Base-by-base conservation (phyloP, 1,140 invertebrate genomes). In the Drosophila sechellia region DNA sequence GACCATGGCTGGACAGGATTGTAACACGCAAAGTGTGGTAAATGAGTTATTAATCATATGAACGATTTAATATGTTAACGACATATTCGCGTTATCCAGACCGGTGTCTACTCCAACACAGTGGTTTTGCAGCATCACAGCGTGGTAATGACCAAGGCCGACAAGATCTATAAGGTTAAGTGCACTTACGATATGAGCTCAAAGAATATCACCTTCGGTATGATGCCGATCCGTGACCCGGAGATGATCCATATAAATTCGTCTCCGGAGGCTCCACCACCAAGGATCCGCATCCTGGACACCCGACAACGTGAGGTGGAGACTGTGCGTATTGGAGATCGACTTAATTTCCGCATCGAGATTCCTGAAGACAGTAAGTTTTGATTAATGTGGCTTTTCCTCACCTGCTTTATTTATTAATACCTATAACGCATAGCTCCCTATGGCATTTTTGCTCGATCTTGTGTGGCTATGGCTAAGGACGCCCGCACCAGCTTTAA, bases 161-260 rank as follows among this genome's bases (percentile, higher is more conserved):
- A 98, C 92, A 98, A 98, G 92, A 98, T 98, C 79, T 98, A 98
- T 94, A 98, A 98, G 93, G 97, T 98, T 37, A 97, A 98, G 89
- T 98, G 98, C 90, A 98, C 97, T 0, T 98, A 98, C 91, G 98
- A 98, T 92, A 98, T 98, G 95, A 97, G 97, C 54, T 98, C 97
- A 1, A 97, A 98, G 94, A 98, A 98, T 92, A 98, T 98, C 65
- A 98, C 97, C 10, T 98, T 98, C 93, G 97, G 97, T 93, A 98
- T 98, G 97, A 97, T 98, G 96, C 97, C 97, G 55, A 98, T 98
- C 91, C 96, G 96, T 92, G 97, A 98, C 93, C 97, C 97, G 43
- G 97, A 98, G 91, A 98, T 97, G 95, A 98, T 98, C 87, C 97
- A 97, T 90, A 98, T 98, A 83, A 98, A 97, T 27, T 97, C 97